Base-by-base conservation (phyloP, 2,113 vertebrate genomes). In the Thinocorus orbignyianus region DNA sequence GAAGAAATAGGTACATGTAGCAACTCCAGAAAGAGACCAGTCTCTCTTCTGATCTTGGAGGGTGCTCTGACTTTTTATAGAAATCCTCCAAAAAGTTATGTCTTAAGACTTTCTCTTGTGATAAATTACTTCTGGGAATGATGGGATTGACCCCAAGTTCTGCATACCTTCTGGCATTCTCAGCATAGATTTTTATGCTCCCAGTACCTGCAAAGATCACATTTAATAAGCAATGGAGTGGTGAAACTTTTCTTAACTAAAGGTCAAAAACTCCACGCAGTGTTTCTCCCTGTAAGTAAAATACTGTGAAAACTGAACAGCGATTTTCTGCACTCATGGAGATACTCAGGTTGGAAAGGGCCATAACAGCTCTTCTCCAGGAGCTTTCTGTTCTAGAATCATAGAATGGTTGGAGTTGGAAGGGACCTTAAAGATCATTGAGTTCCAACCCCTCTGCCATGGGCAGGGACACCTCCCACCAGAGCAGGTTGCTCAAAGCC, bases 151-250 rank as follows among this genome's bases (percentile, higher is more conserved):
- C 30, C 10, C 39, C 28, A 17, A 35, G 52, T 74, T 82, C 42
- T n/a, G 11, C 15, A 15, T 0, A 0, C 26, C 8, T 77, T 15
- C 41, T 65, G 16, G 41, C 0, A 0, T 69, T 42, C 73, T 42
- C 10, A 28, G 10, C 69, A 6, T 18, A n/a, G n/a, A 73, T 91
- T 84, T 54, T 39, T 19, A 41, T 10, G 5, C 22, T 81, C 11
- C 5, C 0, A 0, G 17, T 49, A 19, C 13, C 31, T 66, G 9
- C 1, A 1, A 54, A 54, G 49, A 39, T 86, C 30, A 16, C 18
- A 11, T 87, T 41, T 87, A 62, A 44, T 68, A 80, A 86, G 35
- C 55, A 61, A 41, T 10, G 46, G 17, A 17, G 16, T 61, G 49
- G n/a, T 58, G 49, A 52, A 84, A 70, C 24, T 44, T 65, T 61